Evolutionary conservation across 2,113 vertebrate species (phyloP), one percentile per base, ranked within the genome.

Genomic region (Salvelinus sp.): DNA sequence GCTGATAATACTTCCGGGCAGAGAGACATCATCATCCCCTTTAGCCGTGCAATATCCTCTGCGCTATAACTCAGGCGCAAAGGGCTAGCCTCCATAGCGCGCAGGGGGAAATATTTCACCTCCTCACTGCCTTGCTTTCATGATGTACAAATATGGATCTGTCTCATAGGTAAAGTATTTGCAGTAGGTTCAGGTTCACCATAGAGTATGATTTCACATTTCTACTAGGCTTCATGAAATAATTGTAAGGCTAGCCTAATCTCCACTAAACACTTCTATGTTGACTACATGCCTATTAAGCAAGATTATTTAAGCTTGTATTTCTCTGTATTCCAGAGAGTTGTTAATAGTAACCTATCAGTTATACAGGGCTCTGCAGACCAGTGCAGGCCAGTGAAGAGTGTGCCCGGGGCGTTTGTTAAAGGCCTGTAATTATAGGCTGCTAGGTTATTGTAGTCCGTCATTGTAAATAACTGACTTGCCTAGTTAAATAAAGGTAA

Each of bases 41-140:
- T 44, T 44, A 90, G 79, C 82, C 79, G 83, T 69, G 86, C 86
- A 78, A 79, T 86, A 83, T 80, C 82, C 84, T 82, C 72, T 68
- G 72, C 76, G 82, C 88, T 74, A 90, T 91, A 90, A 90, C 76
- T 91, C 88, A 90, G 79, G 77, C 68, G 80, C 87, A 90, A 90
- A 87, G 85, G 88, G 87, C 79, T 85, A 87, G 82, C 81, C 76
- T 80, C 79, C 85, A 82, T 82, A 83, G 68, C 22, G 23, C 47
- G 16, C 73, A 79, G 44, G 81, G 81, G 48, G 79, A 87, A 85
- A 89, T 5, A 84, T 90, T 90, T 88, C 78, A 80, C 82, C 79
- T 74, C 75, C 79, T 86, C 58, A 70, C 75, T 54, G 50, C 50
- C 4, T 54, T 14, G 50, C 50, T 54, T 14, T 14, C 66, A 33